A percentile compares a stretch with the other conserved stretches of the same genome.
Conservation (phyloP, 2,888 invertebrate species). For the Apocheima hispidaria region DNA sequence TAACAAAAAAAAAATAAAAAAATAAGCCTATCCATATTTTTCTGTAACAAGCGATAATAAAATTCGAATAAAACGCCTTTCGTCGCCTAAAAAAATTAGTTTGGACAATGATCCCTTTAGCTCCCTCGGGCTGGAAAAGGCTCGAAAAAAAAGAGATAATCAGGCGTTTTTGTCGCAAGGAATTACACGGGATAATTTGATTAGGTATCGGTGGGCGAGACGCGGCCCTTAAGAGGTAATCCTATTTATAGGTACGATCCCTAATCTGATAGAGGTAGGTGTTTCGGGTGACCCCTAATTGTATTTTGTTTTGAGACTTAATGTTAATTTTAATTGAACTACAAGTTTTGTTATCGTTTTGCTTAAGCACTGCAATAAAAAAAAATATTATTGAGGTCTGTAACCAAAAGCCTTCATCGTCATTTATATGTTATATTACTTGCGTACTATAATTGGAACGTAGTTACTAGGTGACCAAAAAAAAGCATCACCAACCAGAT, state of each 20-base stretch:
- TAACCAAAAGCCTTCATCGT: too few relatives aligned
- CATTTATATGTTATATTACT: too few relatives aligned
- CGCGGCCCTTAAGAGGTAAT: slow-evolving; percentile 76
- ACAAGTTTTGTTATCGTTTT: background rate
- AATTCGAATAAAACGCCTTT: slow-evolving; percentile 47
- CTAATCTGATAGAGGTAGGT: slow-evolving; percentile 67
- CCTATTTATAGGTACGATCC: slow-evolving; percentile 70
- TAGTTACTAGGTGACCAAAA: too few relatives aligned
- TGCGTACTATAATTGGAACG: too few relatives aligned
- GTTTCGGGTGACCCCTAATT: slow-evolving; percentile 52
- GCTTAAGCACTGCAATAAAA: too few relatives aligned
- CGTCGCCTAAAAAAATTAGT: slow-evolving; percentile 52
- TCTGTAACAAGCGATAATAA: slow-evolving; percentile 33
- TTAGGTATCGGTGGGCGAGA: slow-evolving; percentile 78
- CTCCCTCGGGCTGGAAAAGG: slow-evolving; percentile 60
- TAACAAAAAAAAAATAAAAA: background rate
- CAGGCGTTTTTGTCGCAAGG: slow-evolving; percentile 79
- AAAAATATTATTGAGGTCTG: too few relatives aligned
- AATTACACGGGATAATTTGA: slow-evolving; percentile 80
- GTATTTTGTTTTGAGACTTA: slow-evolving; percentile 43
- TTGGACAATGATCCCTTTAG: slow-evolving; percentile 67
- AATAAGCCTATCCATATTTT: slow-evolving; percentile 36
- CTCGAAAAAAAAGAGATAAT: slow-evolving; percentile 67
- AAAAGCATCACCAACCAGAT: too few relatives aligned
- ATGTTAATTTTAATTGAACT: background rate